Percentiles rank a stretch among this genome's conserved stretches.
These are phyloP conservation scores for Mizuhopecten yessoensis DNA, from an alignment of 1,140 invertebrate species.

Conservation along the genomic window DNA sequence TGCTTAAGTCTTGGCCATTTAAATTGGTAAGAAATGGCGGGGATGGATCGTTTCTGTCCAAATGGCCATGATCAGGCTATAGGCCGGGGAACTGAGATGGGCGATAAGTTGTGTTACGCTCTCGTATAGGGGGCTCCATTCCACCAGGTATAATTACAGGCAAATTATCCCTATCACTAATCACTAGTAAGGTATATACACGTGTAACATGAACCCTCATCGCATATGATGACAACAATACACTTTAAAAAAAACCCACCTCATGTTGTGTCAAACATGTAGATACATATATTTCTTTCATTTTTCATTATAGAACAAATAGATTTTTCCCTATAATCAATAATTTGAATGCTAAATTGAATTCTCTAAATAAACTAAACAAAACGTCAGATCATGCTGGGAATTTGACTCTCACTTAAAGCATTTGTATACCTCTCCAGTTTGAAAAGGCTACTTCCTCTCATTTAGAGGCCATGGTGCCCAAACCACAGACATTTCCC, in stretches of 20 bases:
- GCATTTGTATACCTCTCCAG: not conserved
- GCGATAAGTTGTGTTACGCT: not conserved
- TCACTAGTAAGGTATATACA: not conserved
- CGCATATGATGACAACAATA: not conserved
- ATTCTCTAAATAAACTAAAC: not conserved
- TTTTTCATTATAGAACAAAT: not conserved
- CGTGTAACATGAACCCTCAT: not conserved
- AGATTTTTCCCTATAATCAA: not conserved
- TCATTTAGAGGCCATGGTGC: not conserved
- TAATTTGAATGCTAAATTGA: not conserved
- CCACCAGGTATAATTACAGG: conserved; percentile 31
- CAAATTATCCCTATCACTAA: not conserved
- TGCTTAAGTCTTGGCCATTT: not conserved
- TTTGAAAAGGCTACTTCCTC: not conserved
- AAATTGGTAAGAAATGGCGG: conserved; percentile 32
- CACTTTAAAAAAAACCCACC: conserved; percentile 2
- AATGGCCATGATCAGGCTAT: conserved; percentile 20
- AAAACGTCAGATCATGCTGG: not conserved
- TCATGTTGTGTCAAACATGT: conserved; percentile 17
- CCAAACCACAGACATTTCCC: not conserved
- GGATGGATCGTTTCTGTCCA: conserved; percentile 21
- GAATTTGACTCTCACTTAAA: conserved; percentile 1
- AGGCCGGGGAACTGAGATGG: conserved; percentile 21
- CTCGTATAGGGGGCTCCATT: not conserved
- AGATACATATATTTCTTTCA: not conserved